Base-by-base conservation (phyloP, 2,113 vertebrate genomes). In the Pyxicephalus adspersus region DNA sequence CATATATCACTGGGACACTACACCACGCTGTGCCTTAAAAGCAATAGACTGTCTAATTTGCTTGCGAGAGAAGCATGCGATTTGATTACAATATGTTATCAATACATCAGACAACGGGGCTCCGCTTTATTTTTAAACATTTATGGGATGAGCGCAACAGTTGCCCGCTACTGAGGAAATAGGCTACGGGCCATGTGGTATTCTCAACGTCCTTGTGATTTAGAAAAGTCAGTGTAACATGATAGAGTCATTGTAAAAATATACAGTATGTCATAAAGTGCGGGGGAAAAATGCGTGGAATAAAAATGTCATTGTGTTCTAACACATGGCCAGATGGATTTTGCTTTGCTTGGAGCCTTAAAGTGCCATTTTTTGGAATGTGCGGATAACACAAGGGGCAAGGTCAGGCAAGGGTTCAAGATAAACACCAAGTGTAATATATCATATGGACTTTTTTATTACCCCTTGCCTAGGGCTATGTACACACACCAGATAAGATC, bases 371-470 rank as follows among this genome's bases (percentile, higher is more conserved):
- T 20, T 66, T 29, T 64, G 64, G 31, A n/a, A n/a, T n/a, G n/a
- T n/a, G n/a, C n/a, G n/a, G n/a, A n/a, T n/a, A n/a, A 76, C 64
- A 64, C 52, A 87, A 89, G 90, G 90, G 90, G 92, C 88, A 89
- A 90, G 91, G 89, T 92, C 91, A 92, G 92, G 91, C 89, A 91
- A 91, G 86, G 81, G 89, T 88, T 83, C 45, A 83, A 86, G 86
- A 90, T 86, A 87, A 89, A 87, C 5, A 70, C 26, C n/a, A n/a
- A n/a, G n/a, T n/a, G n/a, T n/a, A n/a, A n/a, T n/a, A n/a, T n/a
- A n/a, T n/a, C n/a, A n/a, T n/a, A n/a, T n/a, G n/a, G n/a, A n/a
- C n/a, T n/a, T n/a, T n/a, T n/a, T n/a, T n/a, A n/a, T n/a, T n/a
- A n/a, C n/a, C n/a, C n/a, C n/a, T n/a, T n/a, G n/a, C n/a, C n/a